phyloP scores from a whole-genome alignment of 1,140 invertebrate genomes.

The Leucophenga varia region DNA sequence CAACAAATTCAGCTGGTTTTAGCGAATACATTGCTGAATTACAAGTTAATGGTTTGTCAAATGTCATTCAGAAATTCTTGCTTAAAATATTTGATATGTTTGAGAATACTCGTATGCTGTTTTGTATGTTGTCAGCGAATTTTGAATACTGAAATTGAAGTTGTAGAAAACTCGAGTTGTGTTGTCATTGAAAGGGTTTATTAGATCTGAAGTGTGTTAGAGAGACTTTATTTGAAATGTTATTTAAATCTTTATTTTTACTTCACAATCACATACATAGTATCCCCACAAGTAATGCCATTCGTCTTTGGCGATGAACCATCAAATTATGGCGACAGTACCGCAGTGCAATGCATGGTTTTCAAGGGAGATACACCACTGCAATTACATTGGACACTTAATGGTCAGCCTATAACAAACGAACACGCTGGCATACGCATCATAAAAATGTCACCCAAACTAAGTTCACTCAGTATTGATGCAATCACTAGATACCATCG shows the following conservation, averaged over 20 bases:
- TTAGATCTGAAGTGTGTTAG: constrained; percentile 4
- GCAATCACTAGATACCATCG: constrained; percentile 68
- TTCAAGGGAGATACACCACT: constrained; percentile 74
- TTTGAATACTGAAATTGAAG: too few relatives aligned
- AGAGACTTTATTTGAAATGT: background rate
- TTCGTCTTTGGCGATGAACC: constrained; percentile 72
- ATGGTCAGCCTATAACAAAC: constrained; percentile 59
- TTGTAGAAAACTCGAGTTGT: constrained; percentile 12
- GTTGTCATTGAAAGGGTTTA: background rate
- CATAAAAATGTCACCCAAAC: constrained; percentile 62
- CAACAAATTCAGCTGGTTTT: constrained; percentile 61
- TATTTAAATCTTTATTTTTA: too few relatives aligned
- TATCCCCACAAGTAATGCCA: constrained; percentile 69
- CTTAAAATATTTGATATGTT: too few relatives aligned
- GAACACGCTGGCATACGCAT: constrained; percentile 58
- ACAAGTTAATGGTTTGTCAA: constrained; percentile 62
- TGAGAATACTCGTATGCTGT: constrained; percentile 18
- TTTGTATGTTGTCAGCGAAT: constrained; percentile 10
- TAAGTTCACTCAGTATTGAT: constrained; percentile 72
- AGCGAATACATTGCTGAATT: constrained; percentile 59
- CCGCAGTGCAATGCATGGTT: constrained; percentile 68
- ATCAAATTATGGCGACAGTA: constrained; percentile 67
- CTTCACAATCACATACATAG: constrained; percentile 19
- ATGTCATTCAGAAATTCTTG: background rate
- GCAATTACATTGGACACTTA: constrained; percentile 74